Conservation (phyloP, 2,113 vertebrate genomes). For the Cyanoliseus patagonus region DNA sequence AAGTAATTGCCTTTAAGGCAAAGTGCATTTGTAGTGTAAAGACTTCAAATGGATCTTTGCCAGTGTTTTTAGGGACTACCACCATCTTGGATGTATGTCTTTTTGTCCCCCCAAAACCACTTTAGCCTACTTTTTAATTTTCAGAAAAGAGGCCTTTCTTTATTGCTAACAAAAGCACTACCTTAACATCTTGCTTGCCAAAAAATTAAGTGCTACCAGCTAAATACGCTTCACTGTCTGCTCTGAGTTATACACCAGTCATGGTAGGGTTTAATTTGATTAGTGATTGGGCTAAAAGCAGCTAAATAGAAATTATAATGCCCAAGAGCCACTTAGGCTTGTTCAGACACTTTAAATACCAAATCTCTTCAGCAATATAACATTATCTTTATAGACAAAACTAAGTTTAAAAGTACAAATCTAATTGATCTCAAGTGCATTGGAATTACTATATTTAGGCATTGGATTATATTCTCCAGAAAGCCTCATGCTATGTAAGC, state of each 20-base stretch:
- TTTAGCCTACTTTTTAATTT: not conserved
- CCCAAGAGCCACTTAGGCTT: conserved; percentile 55
- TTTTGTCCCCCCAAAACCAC: not conserved
- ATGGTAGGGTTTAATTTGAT: conserved; percentile 60
- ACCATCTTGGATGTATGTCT: accelerated
- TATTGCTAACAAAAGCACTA: not conserved
- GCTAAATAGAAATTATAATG: conserved; percentile 63
- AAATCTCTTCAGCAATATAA: conserved; percentile 54
- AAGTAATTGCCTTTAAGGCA: not conserved
- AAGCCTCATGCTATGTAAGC: conserved; percentile 50
- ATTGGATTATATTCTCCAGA: conserved; percentile 41
- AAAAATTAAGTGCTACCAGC: not conserved
- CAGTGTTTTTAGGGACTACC: not conserved
- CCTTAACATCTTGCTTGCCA: not conserved
- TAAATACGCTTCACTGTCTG: not conserved
- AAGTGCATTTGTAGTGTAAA: accelerated
- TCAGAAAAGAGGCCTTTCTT: not conserved
- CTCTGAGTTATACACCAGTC: conserved; percentile 1
- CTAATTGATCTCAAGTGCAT: conserved; percentile 68
- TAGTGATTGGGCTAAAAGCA: conserved; percentile 61
- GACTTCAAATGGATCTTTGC: not conserved
- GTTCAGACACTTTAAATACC: conserved; percentile 55
- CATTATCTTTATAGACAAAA: conserved; percentile 66
- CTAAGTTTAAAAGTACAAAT: conserved; percentile 67
- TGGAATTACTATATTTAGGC: conserved; percentile 63